Percentiles rank a stretch among this genome's conserved stretches.
phyloP scores from a whole-genome alignment of 2,797 vertebrate species.

The Perodicticus potto region DNA sequence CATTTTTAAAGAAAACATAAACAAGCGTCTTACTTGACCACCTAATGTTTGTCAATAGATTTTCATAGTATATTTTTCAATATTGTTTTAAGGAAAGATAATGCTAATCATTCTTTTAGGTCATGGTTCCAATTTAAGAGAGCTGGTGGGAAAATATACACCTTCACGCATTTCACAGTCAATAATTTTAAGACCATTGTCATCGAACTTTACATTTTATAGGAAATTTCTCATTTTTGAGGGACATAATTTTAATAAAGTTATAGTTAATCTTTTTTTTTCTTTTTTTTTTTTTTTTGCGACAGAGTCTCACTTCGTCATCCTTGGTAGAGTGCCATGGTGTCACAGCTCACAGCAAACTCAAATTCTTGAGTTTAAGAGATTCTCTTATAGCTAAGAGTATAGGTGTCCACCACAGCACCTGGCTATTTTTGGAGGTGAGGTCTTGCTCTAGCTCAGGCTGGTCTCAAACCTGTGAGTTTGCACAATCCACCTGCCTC shows the following conservation, averaged over 20 bases:
- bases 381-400: no score
- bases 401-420: no score
- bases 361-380: no score
- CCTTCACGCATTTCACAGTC: neutral
- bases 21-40: neutral
- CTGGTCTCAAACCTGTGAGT: no score
- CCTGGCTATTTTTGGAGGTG: no score
- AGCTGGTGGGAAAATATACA: neutral
- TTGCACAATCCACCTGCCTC: no score
- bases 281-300: neutral
- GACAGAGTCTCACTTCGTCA: no score
- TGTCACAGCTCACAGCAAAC: no score
- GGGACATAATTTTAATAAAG: neutral
- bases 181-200: neutral
- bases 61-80: neutral
- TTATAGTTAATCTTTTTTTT: neutral
- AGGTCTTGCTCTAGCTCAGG: no score
- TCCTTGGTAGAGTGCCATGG: no score
- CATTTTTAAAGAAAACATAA: neutral
- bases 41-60: neutral
- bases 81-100: neutral
- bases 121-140: neutral
- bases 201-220: neutral
- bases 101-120: neutral
- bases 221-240: neutral